A percentile compares a stretch with the other conserved stretches of the same genome.
phyloP scores from a whole-genome alignment of 2,888 invertebrate species.

The Chydorus sphaericus region DNA sequence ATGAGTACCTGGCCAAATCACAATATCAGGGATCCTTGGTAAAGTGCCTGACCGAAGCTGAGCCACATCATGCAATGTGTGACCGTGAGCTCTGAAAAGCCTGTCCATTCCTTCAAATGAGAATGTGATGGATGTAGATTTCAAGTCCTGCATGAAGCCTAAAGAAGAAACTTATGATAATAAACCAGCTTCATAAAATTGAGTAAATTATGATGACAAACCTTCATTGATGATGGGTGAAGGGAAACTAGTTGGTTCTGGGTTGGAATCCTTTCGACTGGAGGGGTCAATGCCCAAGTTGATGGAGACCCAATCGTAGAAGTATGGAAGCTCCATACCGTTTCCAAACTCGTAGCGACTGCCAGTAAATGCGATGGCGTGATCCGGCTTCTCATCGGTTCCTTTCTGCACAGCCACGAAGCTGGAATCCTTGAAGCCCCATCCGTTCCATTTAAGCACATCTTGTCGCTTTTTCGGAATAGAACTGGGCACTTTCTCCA shows the following conservation, averaged over 20 bases:
- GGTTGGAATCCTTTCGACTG: conserved; percentile 32
- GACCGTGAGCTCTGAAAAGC: conserved; percentile 77
- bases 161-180: conserved; percentile 21
- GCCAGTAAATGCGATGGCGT: conserved; percentile 63
- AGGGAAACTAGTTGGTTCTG: conserved; percentile 48
- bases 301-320: conserved; percentile 62
- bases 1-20: conserved; percentile 63
- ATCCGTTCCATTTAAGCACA: conserved; percentile 93
- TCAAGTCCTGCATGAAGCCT: conserved; percentile 43
- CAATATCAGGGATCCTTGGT: conserved; percentile 75
- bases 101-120: conserved; percentile 68
- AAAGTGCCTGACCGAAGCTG: conserved; percentile 54
- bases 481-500: neutral
- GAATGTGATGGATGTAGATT: conserved; percentile 38
- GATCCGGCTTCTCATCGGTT: neutral
- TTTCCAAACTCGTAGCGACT: conserved; percentile 72
- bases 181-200: no score
- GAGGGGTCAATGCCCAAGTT: conserved; percentile 51
- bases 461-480: conserved; percentile 41
- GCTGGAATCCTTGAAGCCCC: conserved; percentile 96
- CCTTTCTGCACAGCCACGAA: conserved; percentile 48
- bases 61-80: conserved; percentile 80
- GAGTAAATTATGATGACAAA: conserved; percentile 16
- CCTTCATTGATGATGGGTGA: conserved; percentile 43
- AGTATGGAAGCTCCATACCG: conserved; percentile 53